A percentile compares a stretch with the other conserved stretches of the same genome.
phyloP scores from a whole-genome alignment of 2,113 vertebrate genomes.

The Parus major region DNA sequence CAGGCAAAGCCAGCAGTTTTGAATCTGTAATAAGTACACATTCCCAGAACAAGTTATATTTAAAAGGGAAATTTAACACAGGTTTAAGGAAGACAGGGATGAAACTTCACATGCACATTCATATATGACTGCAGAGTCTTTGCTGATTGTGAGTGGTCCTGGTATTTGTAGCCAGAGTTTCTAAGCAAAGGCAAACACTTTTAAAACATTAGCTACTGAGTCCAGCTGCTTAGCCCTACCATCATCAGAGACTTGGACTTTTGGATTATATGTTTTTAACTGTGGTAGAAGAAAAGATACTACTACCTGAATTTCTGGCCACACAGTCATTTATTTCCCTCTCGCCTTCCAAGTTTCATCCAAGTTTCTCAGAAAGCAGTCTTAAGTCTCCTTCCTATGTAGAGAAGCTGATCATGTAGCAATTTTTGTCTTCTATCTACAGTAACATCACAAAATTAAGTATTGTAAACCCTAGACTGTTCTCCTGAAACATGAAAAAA shows the following conservation, averaged over 20 bases:
- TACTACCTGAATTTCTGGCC: background rate
- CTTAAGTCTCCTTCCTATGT: background rate
- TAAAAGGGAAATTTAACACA: background rate
- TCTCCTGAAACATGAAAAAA: background rate
- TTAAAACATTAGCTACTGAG: background rate
- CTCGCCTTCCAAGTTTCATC: background rate
- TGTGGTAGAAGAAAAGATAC: background rate
- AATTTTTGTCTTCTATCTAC: background rate
- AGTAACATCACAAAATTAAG: background rate
- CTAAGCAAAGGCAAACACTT: background rate
- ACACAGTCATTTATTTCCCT: background rate
- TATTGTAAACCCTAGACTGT: background rate
- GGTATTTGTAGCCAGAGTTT: background rate
- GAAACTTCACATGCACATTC: rapidly evolving
- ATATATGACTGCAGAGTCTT: background rate
- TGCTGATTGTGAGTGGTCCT: background rate
- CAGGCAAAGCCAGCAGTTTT: background rate
- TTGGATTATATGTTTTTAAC: background rate
- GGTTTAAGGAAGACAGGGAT: background rate
- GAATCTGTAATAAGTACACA: background rate
- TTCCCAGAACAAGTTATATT: background rate
- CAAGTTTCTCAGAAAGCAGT: background rate
- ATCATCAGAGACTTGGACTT: background rate
- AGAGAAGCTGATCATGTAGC: background rate
- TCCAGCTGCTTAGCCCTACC: background rate